Percentiles rank a stretch among this genome's conserved stretches.
phyloP scores from a whole-genome alignment of 2,797 vertebrate genomes.

The Decapterus maruadsi region DNA sequence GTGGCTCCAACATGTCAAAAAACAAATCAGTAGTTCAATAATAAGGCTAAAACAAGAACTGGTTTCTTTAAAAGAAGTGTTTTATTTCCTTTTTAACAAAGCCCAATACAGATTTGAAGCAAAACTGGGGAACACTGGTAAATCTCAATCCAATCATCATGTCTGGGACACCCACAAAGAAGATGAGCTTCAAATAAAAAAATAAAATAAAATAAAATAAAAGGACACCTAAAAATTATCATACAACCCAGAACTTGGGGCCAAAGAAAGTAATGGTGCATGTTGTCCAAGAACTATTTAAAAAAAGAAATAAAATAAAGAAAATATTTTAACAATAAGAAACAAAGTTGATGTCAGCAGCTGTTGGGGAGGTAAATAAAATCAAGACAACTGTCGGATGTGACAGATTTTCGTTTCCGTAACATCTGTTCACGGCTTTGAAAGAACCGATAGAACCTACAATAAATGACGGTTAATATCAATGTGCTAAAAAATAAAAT shows the following conservation, averaged over 20 bases:
- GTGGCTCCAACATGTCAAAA: background rate
- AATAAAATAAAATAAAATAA: conserved; percentile 36
- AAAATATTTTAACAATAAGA: conserved; percentile 40
- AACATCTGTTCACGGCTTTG: conserved; percentile 34
- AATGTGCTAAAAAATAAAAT: conserved; percentile 26
- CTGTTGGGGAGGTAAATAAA: conserved; percentile 56
- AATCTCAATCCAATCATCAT: conserved; percentile 84
- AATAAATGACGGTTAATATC: conserved; percentile 39
- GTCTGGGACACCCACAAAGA: conserved; percentile 72
- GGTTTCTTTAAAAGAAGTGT: conserved; percentile 82
- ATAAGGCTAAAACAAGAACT: too few relatives aligned
- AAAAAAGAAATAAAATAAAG: conserved; percentile 17
- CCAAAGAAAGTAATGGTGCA: conserved; percentile 64
- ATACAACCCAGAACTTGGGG: conserved; percentile 58
- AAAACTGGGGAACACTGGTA: conserved; percentile 91
- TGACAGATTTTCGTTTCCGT: conserved; percentile 17
- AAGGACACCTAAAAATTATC: conserved; percentile 59
- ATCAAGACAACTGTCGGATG: conserved; percentile 29
- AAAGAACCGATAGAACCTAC: conserved; percentile 37
- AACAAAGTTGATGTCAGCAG: conserved; percentile 63
- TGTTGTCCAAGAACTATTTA: conserved; percentile 40
- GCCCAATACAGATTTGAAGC: conserved; percentile 96
- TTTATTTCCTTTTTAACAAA: conserved; percentile 94
- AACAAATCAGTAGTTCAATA: too few relatives aligned
- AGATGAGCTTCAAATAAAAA: conserved; percentile 56